Evolutionary conservation across 2,797 vertebrate species (phyloP).

Genomic region (Urocyon cinereoargenteus): DNA sequence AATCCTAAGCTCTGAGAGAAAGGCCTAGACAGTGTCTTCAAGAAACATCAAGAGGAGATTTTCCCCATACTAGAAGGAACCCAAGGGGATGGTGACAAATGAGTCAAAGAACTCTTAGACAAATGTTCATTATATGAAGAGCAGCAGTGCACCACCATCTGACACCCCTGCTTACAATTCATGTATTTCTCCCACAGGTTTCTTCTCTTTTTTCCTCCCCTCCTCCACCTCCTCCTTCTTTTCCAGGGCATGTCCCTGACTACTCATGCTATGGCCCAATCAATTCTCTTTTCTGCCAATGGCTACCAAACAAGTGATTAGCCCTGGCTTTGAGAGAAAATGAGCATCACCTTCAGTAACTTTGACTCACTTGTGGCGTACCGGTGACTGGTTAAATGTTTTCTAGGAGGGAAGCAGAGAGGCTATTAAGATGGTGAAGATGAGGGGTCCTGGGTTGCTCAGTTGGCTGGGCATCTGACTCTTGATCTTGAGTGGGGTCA

Average conservation of each 20-base stretch:
- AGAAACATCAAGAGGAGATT: background rate
- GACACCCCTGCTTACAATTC: background rate
- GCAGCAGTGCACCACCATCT: background rate
- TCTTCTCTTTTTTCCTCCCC: background rate
- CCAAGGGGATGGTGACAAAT: background rate
- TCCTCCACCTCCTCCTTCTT: background rate
- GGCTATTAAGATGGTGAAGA: background rate
- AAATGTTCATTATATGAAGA: background rate
- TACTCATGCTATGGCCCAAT: accelerated
- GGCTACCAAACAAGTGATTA: background rate
- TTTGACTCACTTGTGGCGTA: no score
- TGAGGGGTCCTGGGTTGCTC: background rate
- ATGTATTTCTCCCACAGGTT: background rate
- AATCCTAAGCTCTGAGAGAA: background rate
- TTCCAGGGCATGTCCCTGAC: background rate
- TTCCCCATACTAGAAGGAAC: background rate
- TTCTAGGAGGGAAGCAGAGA: background rate
- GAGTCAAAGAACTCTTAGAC: background rate
- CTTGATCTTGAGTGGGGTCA: background rate
- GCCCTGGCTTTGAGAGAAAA: background rate
- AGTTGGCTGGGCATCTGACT: background rate
- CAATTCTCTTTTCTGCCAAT: background rate
- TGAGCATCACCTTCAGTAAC: background rate
- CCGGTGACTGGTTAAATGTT: background rate
- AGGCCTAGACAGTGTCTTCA: background rate